Base-by-base conservation (phyloP, 2,888 invertebrate genomes). In the Bruchidius siliquastri region DNA sequence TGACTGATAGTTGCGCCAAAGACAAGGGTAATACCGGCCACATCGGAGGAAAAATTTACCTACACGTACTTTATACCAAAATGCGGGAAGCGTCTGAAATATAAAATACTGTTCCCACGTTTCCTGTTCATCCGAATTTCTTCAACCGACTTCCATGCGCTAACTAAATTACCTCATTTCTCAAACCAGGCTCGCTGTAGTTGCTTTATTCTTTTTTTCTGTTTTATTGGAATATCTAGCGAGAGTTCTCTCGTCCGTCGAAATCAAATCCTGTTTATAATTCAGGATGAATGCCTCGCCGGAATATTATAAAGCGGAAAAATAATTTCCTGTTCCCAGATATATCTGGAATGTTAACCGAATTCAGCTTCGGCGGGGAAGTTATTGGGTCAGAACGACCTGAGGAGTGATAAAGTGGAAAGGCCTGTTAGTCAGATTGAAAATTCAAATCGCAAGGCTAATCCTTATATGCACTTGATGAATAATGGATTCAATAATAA, bases 251-350 rank as follows among this genome's bases (percentile, higher is more conserved):
- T 49, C 49, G 49, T 49, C 49, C 49, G 49, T 13, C 78, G 77
- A 81, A 81, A 80, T 80, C 79, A 79, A 80, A 80, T 79, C 76
- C 81, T 80, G 79, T 78, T 82, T 82, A 80, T 80, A 78, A 82
- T 82, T 80, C 82, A 80, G 80, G 79, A 72, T 79, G 80, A 80
- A 80, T 79, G 78, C 79, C 77, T 76, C 74, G 77, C 79, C 79
- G 82, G 82, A 77, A 81, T 82, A 83, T 82, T 82, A 81, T 82
- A 82, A 82, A 81, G 79, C 82, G 82, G 82, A 83, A 83, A 82
- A 83, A 83, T 83, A 83, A 83, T 83, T 83, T 83, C 82, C 82
- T 81, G 82, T 81, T 82, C 79, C 80, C 49, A 49, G 49, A 49
- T 49, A 18, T 49, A 49, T 49, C 49, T 49, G 49, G 49, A 49